Evolutionary conservation across 2,888 invertebrate species (phyloP).

Genomic region (Ophion ellenae): DNA sequence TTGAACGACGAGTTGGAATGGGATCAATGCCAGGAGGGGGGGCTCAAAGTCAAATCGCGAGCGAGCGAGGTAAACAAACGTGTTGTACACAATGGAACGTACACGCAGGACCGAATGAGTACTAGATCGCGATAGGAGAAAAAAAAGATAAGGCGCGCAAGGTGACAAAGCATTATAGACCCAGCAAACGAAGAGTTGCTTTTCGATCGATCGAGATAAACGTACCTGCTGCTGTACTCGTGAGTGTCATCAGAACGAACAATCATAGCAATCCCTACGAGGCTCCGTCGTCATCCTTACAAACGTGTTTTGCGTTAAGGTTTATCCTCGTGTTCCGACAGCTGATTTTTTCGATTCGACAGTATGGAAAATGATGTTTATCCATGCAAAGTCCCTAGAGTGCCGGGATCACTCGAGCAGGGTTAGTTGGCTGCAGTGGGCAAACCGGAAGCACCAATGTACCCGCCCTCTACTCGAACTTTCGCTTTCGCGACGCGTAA

Average conservation of each 20-base stretch:
- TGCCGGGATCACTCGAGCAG: not conserved
- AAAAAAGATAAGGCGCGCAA: not conserved
- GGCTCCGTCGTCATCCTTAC: too few relatives aligned
- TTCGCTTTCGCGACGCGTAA: not conserved
- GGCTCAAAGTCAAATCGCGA: slow-evolving; percentile 48
- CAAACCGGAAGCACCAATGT: not conserved
- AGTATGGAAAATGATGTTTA: slow-evolving; percentile 42
- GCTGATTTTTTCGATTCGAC: slow-evolving; percentile 55
- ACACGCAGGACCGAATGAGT: not conserved
- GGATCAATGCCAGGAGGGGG: not conserved
- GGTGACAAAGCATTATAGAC: not conserved
- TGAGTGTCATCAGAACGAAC: not conserved
- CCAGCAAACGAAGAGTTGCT: not conserved
- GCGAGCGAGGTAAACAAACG: slow-evolving; percentile 48
- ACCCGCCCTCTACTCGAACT: not conserved
- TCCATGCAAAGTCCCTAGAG: slow-evolving; percentile 1
- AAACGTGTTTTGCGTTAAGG: too few relatives aligned
- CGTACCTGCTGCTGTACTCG: not conserved
- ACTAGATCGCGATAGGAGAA: not conserved
- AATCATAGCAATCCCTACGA: not conserved
- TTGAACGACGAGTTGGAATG: not conserved
- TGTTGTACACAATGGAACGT: not conserved
- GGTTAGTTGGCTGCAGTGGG: not conserved
- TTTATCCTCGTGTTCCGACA: slow-evolving; percentile 25
- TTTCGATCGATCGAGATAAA: not conserved